Percentiles rank a stretch among this genome's conserved stretches.
Conservation (phyloP, 2,113 vertebrate genomes). For the Scortum barcoo region DNA sequence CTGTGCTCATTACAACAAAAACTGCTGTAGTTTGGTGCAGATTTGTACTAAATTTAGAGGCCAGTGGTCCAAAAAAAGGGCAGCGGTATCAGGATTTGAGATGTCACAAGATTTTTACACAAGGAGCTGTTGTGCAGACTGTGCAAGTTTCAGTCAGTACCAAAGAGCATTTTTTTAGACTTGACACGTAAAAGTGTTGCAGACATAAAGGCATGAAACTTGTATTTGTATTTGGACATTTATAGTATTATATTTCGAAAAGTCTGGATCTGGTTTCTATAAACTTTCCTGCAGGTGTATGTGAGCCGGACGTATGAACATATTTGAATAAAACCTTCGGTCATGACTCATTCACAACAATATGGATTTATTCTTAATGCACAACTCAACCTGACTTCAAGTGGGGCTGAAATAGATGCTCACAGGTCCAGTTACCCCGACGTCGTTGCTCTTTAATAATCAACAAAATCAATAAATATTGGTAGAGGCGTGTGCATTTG, state of each 20-base stretch:
- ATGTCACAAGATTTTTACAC: slow-evolving; percentile 4
- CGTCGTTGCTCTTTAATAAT: background rate
- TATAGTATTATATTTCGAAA: background rate
- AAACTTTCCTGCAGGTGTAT: background rate
- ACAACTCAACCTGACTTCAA: background rate
- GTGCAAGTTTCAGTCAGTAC: background rate
- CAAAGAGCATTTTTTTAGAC: too few relatives aligned
- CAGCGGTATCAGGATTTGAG: background rate
- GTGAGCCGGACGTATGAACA: background rate
- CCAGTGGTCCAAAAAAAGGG: background rate
- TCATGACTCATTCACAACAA: background rate
- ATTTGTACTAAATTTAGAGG: background rate
- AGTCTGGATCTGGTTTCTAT: too few relatives aligned
- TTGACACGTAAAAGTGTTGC: too few relatives aligned
- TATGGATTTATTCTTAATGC: background rate
- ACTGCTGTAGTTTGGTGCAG: fast-evolving
- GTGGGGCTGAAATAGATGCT: background rate
- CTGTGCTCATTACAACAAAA: background rate
- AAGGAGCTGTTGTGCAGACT: background rate
- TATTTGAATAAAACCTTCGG: background rate
- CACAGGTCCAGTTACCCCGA: too few relatives aligned
- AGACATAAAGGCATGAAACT: background rate
- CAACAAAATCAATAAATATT: background rate
- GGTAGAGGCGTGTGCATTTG: background rate
- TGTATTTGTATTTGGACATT: background rate